Evolutionary conservation across 2,888 invertebrate genomes (phyloP).

Genomic region (Heterodera filipjevi): DNA sequence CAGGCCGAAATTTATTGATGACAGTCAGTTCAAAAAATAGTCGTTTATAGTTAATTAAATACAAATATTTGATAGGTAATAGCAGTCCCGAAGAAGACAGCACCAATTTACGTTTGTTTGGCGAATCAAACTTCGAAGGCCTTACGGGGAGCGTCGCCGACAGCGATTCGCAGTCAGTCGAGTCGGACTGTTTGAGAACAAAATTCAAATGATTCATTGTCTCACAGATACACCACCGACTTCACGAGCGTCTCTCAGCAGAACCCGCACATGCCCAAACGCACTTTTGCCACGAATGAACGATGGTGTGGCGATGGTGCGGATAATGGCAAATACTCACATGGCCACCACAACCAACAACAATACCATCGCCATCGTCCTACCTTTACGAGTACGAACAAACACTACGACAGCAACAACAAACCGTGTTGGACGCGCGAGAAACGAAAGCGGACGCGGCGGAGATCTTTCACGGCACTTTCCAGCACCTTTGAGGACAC

Average conservation of each 20-base stretch:
- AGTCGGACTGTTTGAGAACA: too few species aligned
- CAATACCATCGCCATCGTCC: neutral
- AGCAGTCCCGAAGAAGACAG: conserved; percentile 29
- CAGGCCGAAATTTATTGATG: neutral
- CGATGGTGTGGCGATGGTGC: neutral
- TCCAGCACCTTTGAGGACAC: conserved; percentile 38
- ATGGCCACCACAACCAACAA: conserved; percentile 2
- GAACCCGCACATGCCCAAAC: conserved; percentile 26
- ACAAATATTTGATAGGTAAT: neutral
- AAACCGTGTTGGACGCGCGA: conserved; percentile 31
- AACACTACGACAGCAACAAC: conserved; percentile 29
- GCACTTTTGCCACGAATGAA: neutral
- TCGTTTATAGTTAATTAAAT: neutral
- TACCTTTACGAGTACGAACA: neutral
- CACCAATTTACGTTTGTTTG: conserved; percentile 24
- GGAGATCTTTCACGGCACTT: conserved; percentile 24
- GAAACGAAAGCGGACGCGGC: conserved; percentile 25
- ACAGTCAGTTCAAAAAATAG: neutral
- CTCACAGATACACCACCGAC: conserved; percentile 31
- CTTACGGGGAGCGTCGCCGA: conserved; percentile 23
- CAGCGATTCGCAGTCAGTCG: conserved; percentile 35
- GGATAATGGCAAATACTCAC: neutral
- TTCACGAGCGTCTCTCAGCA: conserved; percentile 39
- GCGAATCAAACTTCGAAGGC: conserved; percentile 12
- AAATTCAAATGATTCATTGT: neutral